phyloP scores from a whole-genome alignment of 2,797 vertebrate species.

The Liparis tanakae region DNA sequence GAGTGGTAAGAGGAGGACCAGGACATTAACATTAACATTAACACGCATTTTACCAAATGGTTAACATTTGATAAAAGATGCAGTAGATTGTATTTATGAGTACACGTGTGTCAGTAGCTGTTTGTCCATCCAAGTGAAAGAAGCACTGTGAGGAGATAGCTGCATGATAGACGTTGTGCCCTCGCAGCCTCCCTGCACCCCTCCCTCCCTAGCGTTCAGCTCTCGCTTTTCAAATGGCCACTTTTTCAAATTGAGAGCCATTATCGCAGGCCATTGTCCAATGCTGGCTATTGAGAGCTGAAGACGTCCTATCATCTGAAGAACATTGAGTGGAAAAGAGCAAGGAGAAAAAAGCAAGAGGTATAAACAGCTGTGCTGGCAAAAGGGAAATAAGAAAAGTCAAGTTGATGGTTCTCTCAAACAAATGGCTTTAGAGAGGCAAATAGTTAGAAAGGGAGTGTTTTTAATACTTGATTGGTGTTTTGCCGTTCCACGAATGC shows the following conservation, averaged over 20 bases:
- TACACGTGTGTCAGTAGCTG: constrained; percentile 13
- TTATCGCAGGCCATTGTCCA: constrained; percentile 29
- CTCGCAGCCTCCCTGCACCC: constrained; percentile 16
- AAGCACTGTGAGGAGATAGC: constrained; percentile 21
- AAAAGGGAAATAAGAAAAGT: constrained; percentile 24
- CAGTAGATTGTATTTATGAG: constrained; percentile 15
- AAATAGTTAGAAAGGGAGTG: constrained; percentile 15
- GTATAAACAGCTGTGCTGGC: constrained; percentile 1
- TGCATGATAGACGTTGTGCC: constrained; percentile 38
- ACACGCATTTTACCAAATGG: constrained; percentile 29
- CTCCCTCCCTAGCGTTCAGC: constrained; percentile 10
- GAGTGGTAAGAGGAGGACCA: constrained; percentile 29
- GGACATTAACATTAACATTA: constrained; percentile 37
- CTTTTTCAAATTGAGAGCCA: constrained; percentile 54
- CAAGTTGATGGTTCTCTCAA: constrained; percentile 4
- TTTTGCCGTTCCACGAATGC: constrained; percentile 28
- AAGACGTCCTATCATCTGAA: constrained; percentile 38
- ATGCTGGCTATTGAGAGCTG: constrained; percentile 32
- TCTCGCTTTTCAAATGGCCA: constrained; percentile 48
- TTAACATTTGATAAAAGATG: constrained; percentile 29
- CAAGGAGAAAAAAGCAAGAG: neutral
- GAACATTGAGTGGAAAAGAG: neutral
- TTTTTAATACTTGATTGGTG: constrained; percentile 20
- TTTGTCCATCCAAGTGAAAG: constrained; percentile 2
- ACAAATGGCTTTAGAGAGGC: constrained; percentile 14